phyloP scores from a whole-genome alignment of 2,113 vertebrate species.

The Naja naja region DNA sequence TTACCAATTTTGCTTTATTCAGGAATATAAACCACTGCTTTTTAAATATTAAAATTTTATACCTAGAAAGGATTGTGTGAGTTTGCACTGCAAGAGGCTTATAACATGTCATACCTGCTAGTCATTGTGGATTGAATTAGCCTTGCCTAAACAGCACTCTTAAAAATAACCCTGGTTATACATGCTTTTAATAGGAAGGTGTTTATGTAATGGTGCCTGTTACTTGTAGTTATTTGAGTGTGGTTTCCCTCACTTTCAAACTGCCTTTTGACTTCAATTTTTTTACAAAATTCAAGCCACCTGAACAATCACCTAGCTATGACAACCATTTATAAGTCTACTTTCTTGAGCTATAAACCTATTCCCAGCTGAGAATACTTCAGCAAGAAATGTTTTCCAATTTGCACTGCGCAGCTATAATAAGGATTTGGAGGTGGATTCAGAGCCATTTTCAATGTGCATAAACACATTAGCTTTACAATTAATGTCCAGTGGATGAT shows the following conservation, averaged over 20 bases:
- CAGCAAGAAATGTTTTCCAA: neutral
- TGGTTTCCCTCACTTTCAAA: neutral
- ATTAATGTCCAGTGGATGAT: neutral
- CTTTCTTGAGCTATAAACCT: neutral
- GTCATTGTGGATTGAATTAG: constrained; percentile 24
- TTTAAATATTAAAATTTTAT: constrained; percentile 14
- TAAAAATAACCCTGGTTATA: neutral
- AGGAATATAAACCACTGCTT: constrained; percentile 4
- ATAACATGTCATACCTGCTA: neutral
- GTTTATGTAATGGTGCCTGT: neutral
- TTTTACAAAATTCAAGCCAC: neutral
- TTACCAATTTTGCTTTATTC: constrained; percentile 26
- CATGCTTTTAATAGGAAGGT: neutral
- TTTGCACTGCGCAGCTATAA: neutral
- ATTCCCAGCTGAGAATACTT: constrained; percentile 11
- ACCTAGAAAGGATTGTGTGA: neutral
- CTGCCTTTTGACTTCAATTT: neutral
- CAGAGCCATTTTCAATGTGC: neutral
- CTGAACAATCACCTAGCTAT: constrained; percentile 14
- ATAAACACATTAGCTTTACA: neutral
- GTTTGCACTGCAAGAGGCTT: constrained; percentile 12
- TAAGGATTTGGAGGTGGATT: neutral
- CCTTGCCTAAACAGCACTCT: neutral
- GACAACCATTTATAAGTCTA: neutral
- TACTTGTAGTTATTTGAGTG: constrained; percentile 1